Percentiles rank a stretch among this genome's conserved stretches.
Evolutionary conservation across 2,113 vertebrate species (phyloP).

Genomic region (Xiphophorus maculatus): DNA sequence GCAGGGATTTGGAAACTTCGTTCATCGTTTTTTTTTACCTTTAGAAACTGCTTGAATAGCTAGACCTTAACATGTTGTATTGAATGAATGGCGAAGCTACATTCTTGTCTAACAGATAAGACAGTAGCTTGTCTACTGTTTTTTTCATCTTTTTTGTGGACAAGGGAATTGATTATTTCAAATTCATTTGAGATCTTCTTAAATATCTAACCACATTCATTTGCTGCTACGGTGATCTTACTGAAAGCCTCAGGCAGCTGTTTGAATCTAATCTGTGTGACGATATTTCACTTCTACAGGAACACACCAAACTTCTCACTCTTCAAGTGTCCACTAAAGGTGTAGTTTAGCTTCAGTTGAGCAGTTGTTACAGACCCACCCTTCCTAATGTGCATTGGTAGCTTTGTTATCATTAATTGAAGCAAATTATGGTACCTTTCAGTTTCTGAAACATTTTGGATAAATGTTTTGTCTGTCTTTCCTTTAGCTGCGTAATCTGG

Average conservation of each 20-base stretch:
- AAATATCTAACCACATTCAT: not conserved
- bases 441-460: not conserved
- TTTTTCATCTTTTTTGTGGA: not conserved
- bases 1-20: too few relatives aligned
- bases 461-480: conserved; percentile 10
- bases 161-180: not conserved
- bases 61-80: not conserved
- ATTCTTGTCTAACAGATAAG: too few relatives aligned
- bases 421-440: not conserved
- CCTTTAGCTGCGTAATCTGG: conserved; percentile 88
- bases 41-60: not conserved
- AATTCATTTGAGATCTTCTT: not conserved
- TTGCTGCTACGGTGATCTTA: too few relatives aligned
- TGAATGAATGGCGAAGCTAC: not conserved
- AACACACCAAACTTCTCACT: too few relatives aligned
- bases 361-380: not conserved
- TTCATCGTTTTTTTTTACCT: not conserved
- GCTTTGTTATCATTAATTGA: not conserved
- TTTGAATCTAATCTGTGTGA: too few relatives aligned
- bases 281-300: too few relatives aligned
- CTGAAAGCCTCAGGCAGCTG: too few relatives aligned
- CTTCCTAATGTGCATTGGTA: not conserved
- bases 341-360: too few relatives aligned
- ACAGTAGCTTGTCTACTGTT: not conserved
- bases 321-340: not conserved